Evolutionary conservation across 2,888 invertebrate genomes (phyloP), one percentile per base, ranked within the genome.

Genomic region (Tridacna gigas): DNA sequence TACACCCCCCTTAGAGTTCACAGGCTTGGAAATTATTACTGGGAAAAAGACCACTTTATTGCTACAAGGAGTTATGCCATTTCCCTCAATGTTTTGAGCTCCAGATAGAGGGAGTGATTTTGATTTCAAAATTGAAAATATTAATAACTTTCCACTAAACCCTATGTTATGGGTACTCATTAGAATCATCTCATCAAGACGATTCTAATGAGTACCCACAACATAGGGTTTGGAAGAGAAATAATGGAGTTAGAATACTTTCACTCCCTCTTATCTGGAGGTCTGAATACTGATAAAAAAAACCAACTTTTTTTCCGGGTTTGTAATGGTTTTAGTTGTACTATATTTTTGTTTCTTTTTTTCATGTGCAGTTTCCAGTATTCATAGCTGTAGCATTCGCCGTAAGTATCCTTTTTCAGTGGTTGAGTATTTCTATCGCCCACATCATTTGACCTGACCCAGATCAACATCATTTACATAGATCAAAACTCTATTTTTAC

Each of bases 381-480:
- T 95, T 97, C 86, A 95, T 96, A 48, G 92, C 97, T 1, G 92
- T 96, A 13, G 88, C 97, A 0, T 98, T 98, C 94, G 97, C 97
- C 48, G 96, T 97, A 95, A 96, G 96, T 95, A 86, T 76, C 22
- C 48, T 79, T 37, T 66, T 90, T 80, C 89, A 93, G 93, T 89
- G n/a, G n/a, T n/a, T n/a, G n/a, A n/a, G n/a, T n/a, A n/a, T n/a
- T n/a, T 90, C 79, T 90, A 88, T 69, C n/a, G n/a, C n/a, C n/a
- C n/a, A n/a, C n/a, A n/a, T n/a, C n/a, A n/a, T n/a, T n/a, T n/a
- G n/a, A n/a, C n/a, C n/a, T n/a, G n/a, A n/a, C n/a, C n/a, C n/a
- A n/a, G n/a, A n/a, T n/a, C n/a, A n/a, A n/a, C n/a, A n/a, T n/a
- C n/a, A 11, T 51, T 51, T 51, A 13, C 51, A 51, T 51, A 51